Evolutionary conservation across 2,888 invertebrate species (phyloP).

Genomic region (Apodemia duryi): DNA sequence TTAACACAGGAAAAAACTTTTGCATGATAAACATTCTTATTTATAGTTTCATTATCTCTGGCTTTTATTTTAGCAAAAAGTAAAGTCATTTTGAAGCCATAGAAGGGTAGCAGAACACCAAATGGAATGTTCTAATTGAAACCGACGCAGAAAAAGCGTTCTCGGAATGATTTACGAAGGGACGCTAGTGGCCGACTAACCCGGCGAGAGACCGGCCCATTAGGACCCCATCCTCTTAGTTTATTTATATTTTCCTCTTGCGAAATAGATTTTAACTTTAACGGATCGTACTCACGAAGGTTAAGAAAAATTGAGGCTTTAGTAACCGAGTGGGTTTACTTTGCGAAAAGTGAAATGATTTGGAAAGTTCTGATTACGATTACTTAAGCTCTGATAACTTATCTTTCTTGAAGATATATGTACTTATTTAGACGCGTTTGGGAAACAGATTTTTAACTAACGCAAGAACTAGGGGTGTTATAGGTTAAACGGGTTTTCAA

Average conservation of each 20-base stretch:
- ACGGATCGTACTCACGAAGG: constrained; percentile 9
- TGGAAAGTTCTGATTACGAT: too few relatives aligned
- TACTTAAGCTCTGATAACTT: too few relatives aligned
- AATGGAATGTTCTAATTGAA: constrained; percentile 41
- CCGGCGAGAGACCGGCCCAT: constrained; percentile 56
- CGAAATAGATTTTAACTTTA: constrained; percentile 12
- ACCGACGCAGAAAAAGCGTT: constrained; percentile 42
- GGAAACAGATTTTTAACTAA: too few relatives aligned
- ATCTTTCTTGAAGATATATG: too few relatives aligned
- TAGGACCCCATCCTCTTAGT: constrained; percentile 44
- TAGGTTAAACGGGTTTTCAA: too few relatives aligned
- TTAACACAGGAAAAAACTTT: too few relatives aligned
- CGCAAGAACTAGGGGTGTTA: too few relatives aligned
- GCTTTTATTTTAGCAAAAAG: constrained; percentile 18
- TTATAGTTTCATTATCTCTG: constrained; percentile 6
- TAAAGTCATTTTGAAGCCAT: constrained; percentile 20
- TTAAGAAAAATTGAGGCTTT: background rate
- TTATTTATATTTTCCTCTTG: constrained; percentile 43
- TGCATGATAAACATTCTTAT: background rate
- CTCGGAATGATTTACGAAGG: constrained; percentile 50
- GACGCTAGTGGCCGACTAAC: constrained; percentile 47
- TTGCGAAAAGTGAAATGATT: background rate
- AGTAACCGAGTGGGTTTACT: background rate
- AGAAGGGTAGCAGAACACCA: constrained; percentile 26
- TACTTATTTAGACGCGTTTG: too few relatives aligned